Percentiles rank a stretch among this genome's conserved stretches.
phyloP scores from a whole-genome alignment of 2,113 vertebrate species.

The Tonatia bakeri region DNA sequence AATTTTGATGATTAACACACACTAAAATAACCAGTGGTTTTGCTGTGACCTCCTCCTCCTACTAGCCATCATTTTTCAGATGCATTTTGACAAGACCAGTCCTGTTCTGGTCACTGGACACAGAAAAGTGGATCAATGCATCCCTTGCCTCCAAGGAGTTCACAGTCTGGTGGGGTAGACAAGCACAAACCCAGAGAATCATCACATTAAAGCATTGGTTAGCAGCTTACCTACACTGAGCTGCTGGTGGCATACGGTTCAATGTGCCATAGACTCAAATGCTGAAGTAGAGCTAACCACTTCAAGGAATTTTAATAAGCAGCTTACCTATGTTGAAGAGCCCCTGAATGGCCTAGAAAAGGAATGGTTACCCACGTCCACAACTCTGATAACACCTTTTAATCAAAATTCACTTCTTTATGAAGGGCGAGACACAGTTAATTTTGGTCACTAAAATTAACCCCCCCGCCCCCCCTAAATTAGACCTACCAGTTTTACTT shows the following conservation, averaged over 20 bases:
- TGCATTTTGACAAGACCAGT: not conserved
- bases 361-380: not conserved
- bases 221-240: too few species aligned
- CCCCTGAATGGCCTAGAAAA: not conserved
- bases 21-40: not conserved
- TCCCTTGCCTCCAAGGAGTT: not conserved
- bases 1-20: not conserved
- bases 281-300: not conserved
- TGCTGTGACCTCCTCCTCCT: too few species aligned
- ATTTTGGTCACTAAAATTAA: not conserved
- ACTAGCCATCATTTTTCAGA: not conserved
- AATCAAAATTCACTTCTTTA: not conserved
- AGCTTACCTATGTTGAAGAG: too few species aligned
- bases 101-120: not conserved
- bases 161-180: not conserved
- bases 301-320: not conserved
- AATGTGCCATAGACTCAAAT: fast-evolving
- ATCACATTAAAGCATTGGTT: fast-evolving
- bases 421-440: not conserved
- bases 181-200: not conserved
- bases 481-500: not conserved
- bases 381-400: not conserved
- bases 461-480: too few species aligned
- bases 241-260: not conserved
- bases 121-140: not conserved